Evolutionary conservation across 2,113 vertebrate genomes (phyloP), one percentile per base, ranked within the genome.

Genomic region (Sciurus niger): DNA sequence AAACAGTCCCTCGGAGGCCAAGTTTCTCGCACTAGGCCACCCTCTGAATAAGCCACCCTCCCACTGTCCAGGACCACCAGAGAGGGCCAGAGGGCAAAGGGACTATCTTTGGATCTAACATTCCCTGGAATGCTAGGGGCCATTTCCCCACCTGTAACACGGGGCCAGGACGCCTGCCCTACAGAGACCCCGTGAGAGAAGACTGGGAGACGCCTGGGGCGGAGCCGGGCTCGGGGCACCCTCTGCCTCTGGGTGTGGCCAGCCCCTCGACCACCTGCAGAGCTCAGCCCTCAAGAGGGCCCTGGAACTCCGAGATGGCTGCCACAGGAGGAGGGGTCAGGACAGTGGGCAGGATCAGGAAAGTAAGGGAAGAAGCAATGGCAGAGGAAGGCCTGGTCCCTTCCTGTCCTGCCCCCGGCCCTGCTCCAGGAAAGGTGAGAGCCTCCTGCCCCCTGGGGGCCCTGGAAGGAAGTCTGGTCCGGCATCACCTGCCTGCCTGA

Each of bases 71-170:
- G 58, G 30, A 63, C 48, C 22, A 53, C 48, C 60, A 48, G 32
- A 76, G 40, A 37, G 77, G 58, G 65, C 14, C 34, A n/a, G 14
- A 5, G 67, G 89, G 43, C 55, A 79, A 76, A 65, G 37, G 13
- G 88, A 46, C 53, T 28, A 25, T 80, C 92, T 70, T 67, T 48
- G 37, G 67, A 84, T 73, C 92, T 84, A 34, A 48, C 28, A 48
- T 12, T 17, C 79, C 65, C 51, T 58, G 84, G 63, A 86, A 48
- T 16, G 63, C 60, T 18, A 30, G 14, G 10, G 53, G 24, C 58
- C 80, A 77, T 74, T 51, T 95, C 58, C 84, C 46, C 46, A 65
- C 46, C 55, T 70, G n/a, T 83, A 72, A 68, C 90, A 82, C 30
- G 77, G 73, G n/a, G 11, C 9, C 13, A 80, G 37, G 22, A 12